Evolutionary conservation across 2,113 vertebrate species (phyloP).

Genomic region (Nanorana parkeri): DNA sequence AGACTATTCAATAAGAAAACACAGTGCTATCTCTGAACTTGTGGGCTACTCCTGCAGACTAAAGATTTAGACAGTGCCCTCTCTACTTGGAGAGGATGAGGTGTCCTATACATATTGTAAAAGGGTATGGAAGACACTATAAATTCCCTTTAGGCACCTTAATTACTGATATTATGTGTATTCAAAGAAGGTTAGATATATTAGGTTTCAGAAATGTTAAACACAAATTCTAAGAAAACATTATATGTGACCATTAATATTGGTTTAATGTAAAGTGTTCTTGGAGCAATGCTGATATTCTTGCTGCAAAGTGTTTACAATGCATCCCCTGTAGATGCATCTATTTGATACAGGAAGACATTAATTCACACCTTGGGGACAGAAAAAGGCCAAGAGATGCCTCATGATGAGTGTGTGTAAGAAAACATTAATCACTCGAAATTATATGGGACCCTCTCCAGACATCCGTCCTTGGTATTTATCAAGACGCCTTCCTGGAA

Average conservation of each 20-base stretch:
- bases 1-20: too few relatives aligned
- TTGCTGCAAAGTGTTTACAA: background rate
- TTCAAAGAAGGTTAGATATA: too few relatives aligned
- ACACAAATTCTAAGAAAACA: too few relatives aligned
- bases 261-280: background rate
- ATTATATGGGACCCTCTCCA: constrained; percentile 61
- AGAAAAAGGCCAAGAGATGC: constrained; percentile 7
- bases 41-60: too few relatives aligned
- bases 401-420: constrained; percentile 6
- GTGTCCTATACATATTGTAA: too few relatives aligned
- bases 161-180: too few relatives aligned
- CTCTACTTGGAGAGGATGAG: too few relatives aligned
- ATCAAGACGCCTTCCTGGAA: constrained; percentile 60
- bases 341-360: background rate
- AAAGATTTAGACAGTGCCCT: too few relatives aligned
- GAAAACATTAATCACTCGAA: constrained; percentile 39
- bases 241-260: background rate
- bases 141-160: too few relatives aligned
- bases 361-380: constrained; percentile 13
- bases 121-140: too few relatives aligned
- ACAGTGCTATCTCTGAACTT: too few relatives aligned
- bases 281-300: background rate
- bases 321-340: background rate
- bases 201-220: too few relatives aligned
- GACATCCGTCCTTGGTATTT: constrained; percentile 58